Conservation (phyloP, 2,113 vertebrate species). For the Struthio camelus region DNA sequence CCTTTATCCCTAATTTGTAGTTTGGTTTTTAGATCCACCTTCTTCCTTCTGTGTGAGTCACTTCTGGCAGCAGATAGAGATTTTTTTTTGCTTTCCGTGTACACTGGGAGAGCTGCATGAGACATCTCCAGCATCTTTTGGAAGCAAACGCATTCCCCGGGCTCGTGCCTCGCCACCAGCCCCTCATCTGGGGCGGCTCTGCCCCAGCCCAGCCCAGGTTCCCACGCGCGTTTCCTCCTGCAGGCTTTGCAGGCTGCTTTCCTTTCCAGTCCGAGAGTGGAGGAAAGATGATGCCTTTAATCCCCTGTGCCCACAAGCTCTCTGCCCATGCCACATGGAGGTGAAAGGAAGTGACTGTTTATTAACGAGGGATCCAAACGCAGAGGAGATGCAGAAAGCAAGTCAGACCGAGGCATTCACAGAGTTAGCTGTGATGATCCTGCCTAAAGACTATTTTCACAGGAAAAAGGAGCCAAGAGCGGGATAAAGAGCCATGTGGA, state of each 20-base stretch:
- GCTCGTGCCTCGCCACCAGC: background rate
- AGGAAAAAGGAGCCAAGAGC: background rate
- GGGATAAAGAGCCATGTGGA: background rate
- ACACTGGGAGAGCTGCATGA: fast-evolving
- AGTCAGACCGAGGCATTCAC: background rate
- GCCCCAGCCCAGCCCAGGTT: background rate
- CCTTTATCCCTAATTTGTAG: background rate
- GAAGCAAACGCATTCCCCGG: background rate
- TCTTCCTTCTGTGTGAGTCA: background rate
- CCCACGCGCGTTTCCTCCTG: background rate
- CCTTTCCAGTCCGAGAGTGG: background rate
- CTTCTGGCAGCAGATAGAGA: background rate
- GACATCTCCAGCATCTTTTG: background rate
- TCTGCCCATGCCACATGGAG: slow-evolving; percentile 20
- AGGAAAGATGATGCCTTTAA: slow-evolving; percentile 15
- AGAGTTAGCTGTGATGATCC: background rate
- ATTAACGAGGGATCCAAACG: slow-evolving; percentile 40
- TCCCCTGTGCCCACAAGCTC: slow-evolving; percentile 5
- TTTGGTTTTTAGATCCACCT: background rate
- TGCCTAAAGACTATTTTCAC: background rate
- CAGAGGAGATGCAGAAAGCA: background rate
- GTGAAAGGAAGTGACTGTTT: slow-evolving; percentile 37
- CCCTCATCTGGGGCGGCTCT: background rate
- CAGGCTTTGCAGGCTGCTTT: background rate
- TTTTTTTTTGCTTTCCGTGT: background rate